These are phyloP conservation scores for Okamejei kenojei DNA, from an alignment of 2,797 vertebrate genomes.

Conservation along the genomic window DNA sequence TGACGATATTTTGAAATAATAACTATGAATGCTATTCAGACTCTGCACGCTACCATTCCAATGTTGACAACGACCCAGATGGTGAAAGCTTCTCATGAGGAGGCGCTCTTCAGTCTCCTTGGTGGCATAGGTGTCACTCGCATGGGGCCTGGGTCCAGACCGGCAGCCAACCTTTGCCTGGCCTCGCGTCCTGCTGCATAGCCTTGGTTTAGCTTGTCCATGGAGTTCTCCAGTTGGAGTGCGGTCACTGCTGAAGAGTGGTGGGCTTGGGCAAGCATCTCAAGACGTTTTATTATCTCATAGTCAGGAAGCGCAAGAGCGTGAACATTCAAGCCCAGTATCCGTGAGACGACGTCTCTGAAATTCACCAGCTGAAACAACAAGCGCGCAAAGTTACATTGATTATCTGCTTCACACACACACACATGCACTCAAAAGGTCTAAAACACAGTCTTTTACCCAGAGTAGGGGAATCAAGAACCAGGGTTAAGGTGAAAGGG, in stretches of 20 bases:
- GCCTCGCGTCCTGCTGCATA: constrained; percentile 34
- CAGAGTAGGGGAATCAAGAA: too few species aligned
- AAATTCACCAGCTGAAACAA: constrained; percentile 71
- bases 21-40: too few species aligned
- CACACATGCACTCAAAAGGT: neutral
- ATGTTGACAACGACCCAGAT: neutral
- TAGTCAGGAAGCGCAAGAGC: constrained; percentile 62
- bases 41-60: too few species aligned
- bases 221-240: constrained; percentile 51
- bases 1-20: neutral
- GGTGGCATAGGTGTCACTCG: neutral
- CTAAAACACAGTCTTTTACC: neutral
- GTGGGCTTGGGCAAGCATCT: constrained; percentile 62
- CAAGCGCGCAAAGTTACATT: constrained; percentile 36
- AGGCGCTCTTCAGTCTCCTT: neutral
- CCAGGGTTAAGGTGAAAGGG: too few species aligned
- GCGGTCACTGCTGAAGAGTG: constrained; percentile 52
- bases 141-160: neutral
- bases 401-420: neutral
- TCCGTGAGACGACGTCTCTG: constrained; percentile 66
- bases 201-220: constrained; percentile 31
- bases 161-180: neutral
- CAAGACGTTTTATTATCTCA: constrained; percentile 74
- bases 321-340: constrained; percentile 65
- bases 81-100: neutral